A percentile compares a stretch with the other conserved stretches of the same genome.
phyloP scores from a whole-genome alignment of 2,797 vertebrate genomes.

The Glyptemys insculpta region DNA sequence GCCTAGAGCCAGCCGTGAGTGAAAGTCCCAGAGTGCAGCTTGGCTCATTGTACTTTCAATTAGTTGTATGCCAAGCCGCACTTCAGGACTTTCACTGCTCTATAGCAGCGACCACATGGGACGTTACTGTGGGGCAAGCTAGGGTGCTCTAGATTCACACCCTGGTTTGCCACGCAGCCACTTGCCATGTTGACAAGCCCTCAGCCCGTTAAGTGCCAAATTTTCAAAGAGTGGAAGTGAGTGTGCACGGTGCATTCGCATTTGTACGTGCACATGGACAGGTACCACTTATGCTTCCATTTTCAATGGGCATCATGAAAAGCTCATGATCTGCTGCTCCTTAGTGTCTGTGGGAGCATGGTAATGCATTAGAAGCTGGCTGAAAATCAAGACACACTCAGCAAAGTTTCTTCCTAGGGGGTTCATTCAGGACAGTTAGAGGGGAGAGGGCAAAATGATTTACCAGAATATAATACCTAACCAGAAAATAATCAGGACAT shows the following conservation, averaged over 20 bases:
- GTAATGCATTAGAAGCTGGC: conserved; percentile 52
- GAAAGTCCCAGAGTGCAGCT: too few species aligned
- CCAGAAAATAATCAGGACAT: not conserved
- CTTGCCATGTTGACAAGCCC: too few species aligned
- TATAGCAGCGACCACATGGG: too few species aligned
- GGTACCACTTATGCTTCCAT: conserved; percentile 5
- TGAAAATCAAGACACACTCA: conserved; percentile 1
- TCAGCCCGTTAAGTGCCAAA: not conserved
- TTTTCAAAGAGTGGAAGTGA: conserved; percentile 3
- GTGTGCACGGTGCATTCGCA: conserved; percentile 7
- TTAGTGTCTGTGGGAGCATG: conserved; percentile 41
- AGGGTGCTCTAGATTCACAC: too few species aligned
- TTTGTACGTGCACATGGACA: not conserved
- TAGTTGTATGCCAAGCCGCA: not conserved
- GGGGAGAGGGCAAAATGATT: not conserved
- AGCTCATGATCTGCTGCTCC: conserved; percentile 42
- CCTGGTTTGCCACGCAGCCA: too few species aligned
- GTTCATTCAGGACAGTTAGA: not conserved
- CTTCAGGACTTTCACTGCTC: too few species aligned
- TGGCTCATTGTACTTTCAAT: not conserved
- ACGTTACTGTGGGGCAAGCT: too few species aligned
- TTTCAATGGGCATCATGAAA: not conserved
- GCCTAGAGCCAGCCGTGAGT: too few species aligned
- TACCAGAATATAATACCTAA: not conserved
- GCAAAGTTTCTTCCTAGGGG: not conserved